These are phyloP conservation scores for Strix occidentalis DNA, from an alignment of 2,797 vertebrate species.

Conservation along the genomic window DNA sequence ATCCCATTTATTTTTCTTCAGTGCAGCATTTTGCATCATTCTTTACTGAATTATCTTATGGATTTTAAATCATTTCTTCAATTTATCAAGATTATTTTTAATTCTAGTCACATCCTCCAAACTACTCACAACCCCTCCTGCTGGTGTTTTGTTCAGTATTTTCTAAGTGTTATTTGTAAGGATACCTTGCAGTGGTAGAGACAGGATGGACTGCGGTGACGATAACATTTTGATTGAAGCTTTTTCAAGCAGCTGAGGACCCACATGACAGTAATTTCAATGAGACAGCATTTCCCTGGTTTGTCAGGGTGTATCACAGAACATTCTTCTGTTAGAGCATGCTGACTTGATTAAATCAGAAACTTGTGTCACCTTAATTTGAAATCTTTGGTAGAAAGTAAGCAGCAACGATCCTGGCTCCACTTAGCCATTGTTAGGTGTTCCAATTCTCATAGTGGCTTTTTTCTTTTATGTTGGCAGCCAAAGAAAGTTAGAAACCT, in stretches of 20 bases:
- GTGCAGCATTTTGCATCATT: neutral
- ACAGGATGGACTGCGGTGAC: neutral
- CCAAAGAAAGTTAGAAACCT: neutral
- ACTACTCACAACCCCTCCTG: neutral
- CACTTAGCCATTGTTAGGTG: neutral
- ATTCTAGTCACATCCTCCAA: neutral
- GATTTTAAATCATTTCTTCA: conserved; percentile 2
- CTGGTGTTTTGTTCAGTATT: neutral
- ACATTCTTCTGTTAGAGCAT: neutral
- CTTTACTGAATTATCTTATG: neutral
- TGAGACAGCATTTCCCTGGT: neutral
- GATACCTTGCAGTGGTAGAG: neutral
- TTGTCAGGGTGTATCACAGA: neutral
- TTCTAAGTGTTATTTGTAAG: neutral
- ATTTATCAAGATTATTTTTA: neutral
- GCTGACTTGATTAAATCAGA: neutral
- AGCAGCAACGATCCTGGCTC: neutral
- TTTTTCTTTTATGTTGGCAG: neutral
- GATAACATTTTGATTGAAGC: neutral
- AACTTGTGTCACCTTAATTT: neutral
- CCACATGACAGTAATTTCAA: neutral
- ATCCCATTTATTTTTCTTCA: neutral
- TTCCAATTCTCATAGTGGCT: neutral
- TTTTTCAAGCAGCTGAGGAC: neutral
- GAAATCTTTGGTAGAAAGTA: neutral